Conservation (phyloP, 2,888 invertebrate genomes). For the Pammene aurita region DNA sequence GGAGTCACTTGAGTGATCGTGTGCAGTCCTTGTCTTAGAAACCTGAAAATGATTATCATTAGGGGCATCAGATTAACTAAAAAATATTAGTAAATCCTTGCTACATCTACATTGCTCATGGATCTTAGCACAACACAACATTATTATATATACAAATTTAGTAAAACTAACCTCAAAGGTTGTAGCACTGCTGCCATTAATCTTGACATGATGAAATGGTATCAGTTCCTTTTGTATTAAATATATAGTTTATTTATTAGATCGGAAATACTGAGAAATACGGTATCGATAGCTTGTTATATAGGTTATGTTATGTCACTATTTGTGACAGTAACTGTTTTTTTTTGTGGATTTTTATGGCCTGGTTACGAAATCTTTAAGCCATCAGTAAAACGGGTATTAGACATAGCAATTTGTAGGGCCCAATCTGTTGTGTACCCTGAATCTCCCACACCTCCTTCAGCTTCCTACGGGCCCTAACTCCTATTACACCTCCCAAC, state of each 20-base stretch:
- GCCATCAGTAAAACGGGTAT: too few relatives aligned
- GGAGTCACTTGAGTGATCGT: slow-evolving; percentile 52
- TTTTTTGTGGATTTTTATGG: too few relatives aligned
- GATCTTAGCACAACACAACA: neutral
- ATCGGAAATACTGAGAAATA: neutral
- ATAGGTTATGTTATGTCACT: neutral
- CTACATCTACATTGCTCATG: neutral
- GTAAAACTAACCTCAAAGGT: slow-evolving; percentile 60
- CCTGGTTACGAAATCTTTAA: too few relatives aligned
- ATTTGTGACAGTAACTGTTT: neutral
- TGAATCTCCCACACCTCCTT: too few relatives aligned
- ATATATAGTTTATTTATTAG: neutral
- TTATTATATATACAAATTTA: neutral
- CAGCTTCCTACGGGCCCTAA: too few relatives aligned
- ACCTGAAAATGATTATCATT: slow-evolving; percentile 54
- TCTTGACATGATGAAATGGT: slow-evolving; percentile 57
- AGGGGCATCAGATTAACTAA: too few relatives aligned
- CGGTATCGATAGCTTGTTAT: neutral
- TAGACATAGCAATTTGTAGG: too few relatives aligned
- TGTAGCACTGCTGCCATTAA: slow-evolving; percentile 64
- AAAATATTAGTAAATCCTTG: neutral
- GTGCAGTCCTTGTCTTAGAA: slow-evolving; percentile 60
- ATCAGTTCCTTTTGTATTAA: neutral
- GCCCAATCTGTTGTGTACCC: too few relatives aligned
- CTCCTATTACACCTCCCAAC: too few relatives aligned